Conservation (phyloP, 2,888 invertebrate species). For the Cephalotes varians region DNA sequence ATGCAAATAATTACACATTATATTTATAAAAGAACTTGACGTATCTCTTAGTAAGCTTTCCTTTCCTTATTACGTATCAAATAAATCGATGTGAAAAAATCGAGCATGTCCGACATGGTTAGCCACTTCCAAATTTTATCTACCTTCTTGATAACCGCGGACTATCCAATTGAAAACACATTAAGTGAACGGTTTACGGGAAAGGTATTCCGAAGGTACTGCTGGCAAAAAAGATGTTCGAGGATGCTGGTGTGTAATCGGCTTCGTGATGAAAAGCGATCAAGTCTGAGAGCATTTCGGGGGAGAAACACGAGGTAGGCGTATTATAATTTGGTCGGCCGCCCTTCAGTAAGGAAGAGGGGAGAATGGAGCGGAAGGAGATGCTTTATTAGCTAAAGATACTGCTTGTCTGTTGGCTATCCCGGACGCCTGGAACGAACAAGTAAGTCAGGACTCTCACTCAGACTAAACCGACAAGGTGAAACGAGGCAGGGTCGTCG, state of each 20-base stretch:
- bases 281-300: conserved; percentile 24
- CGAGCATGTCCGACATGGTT: neutral
- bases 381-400: conserved; percentile 73
- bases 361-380: conserved; percentile 51
- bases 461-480: conserved; percentile 63
- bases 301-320: conserved; percentile 13
- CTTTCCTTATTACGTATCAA: neutral
- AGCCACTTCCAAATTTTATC: neutral
- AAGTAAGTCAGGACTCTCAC: conserved; percentile 60
- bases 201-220: conserved; percentile 1
- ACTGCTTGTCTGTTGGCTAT: conserved; percentile 56
- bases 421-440: conserved; percentile 52
- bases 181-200: neutral
- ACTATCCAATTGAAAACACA: conserved; percentile 25
- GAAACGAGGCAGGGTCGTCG: conserved; percentile 74
- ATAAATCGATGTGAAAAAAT: conserved; percentile 9
- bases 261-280: conserved; percentile 49
- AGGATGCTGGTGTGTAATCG: conserved; percentile 45
- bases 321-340: conserved; percentile 54
- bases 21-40: neutral
- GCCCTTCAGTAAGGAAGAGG: conserved; percentile 14
- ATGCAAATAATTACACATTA: neutral
- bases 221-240: conserved; percentile 20
- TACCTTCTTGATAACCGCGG: neutral
- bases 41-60: neutral